Percentiles rank a stretch among this genome's conserved stretches.
phyloP scores from a whole-genome alignment of 53 echinoderm and acorn worm genomes.

The Zoroaster sp. region DNA sequence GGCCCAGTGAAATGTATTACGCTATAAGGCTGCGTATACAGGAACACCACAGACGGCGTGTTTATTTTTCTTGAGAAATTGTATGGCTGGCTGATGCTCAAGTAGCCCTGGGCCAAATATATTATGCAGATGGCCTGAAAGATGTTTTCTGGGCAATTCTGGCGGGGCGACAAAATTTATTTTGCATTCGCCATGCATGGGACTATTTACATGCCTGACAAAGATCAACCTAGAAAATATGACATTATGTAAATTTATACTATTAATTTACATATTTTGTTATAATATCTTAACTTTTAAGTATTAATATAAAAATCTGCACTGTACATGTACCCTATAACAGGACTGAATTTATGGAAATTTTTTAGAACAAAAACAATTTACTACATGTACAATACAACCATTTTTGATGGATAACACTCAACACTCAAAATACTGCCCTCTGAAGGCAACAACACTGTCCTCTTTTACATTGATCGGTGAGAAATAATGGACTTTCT shows the following conservation, averaged over 20 bases:
- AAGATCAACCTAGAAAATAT: not conserved
- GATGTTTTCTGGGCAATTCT: not conserved
- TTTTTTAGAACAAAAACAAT: no score
- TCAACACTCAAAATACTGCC: no score
- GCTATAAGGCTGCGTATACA: not conserved
- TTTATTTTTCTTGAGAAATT: constrained; percentile 31
- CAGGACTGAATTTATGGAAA: no score
- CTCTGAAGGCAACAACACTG: no score
- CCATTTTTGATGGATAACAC: no score
- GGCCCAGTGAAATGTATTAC: constrained; percentile 20
- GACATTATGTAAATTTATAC: not conserved
- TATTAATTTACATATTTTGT: not conserved
- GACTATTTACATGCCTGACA: not conserved
- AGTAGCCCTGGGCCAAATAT: constrained; percentile 16
- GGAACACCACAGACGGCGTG: not conserved
- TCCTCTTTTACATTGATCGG: no score
- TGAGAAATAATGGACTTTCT: no score
- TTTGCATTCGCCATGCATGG: not conserved
- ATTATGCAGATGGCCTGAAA: constrained; percentile 1
- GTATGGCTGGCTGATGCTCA: not conserved
- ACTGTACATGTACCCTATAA: no score
- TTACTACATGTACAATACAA: no score
- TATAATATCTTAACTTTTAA: no score
- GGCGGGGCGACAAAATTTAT: not conserved
- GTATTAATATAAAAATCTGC: no score